Evolutionary conservation across 2,888 invertebrate genomes (phyloP), one percentile per base, ranked within the genome.

Genomic region (Ceraclea dissimilis): DNA sequence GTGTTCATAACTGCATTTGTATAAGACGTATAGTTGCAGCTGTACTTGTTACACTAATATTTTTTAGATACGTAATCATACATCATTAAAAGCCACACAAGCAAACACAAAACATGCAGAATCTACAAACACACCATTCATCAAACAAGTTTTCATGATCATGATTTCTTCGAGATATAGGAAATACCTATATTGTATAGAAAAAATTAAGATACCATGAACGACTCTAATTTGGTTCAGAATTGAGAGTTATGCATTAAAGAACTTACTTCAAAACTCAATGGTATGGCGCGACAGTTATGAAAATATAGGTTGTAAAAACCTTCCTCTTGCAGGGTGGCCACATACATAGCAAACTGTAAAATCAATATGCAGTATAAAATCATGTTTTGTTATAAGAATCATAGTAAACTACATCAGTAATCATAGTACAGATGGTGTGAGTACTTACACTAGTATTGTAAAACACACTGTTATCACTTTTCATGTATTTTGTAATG

Each of bases 301-400:
- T 97, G 95, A 70, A 96, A 96, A 69, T 92, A 93, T 50, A 99
- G 76, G 72, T 91, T 93, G 72, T 98, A 99, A 2, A 95, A 79
- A 0, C 98, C 98, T 71, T 94, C 91, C 65, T 94, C 92, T 43
- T 81, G 79, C 44, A 83, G 78, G 2, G 83, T 83, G 0, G 83
- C 83, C 52, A 95, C 85, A 63, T 81, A 82, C 75, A 93, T 83
- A 2, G 84, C 81, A 68, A 94, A 93, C 86, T 90, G 70, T 39
- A 75, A 31, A 31, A 31, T 31, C 31, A 31, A 8, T 31, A 31
- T n/a, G n/a, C n/a, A n/a, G n/a, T n/a, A n/a, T n/a, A n/a, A n/a
- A n/a, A n/a, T n/a, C 26, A 63, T 6, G 4, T 26, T 4, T 10
- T 26, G 10, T 10, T 10, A 26, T 10, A 26, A 26, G 10, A 26